These are phyloP conservation scores for Drepana falcataria DNA, from an alignment of 2,888 invertebrate species.

Conservation along the genomic window DNA sequence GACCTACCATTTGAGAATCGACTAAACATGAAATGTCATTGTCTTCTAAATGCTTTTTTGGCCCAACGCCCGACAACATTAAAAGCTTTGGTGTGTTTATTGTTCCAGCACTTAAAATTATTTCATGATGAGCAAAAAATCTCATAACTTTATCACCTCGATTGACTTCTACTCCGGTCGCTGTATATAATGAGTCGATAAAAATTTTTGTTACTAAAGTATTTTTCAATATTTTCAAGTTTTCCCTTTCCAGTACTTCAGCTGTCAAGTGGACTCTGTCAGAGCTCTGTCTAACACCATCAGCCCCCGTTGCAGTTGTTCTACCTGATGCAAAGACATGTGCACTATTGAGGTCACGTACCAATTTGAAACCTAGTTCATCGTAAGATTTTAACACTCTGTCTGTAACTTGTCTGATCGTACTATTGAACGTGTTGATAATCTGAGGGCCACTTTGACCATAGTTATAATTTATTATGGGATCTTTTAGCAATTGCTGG, in stretches of 20 bases:
- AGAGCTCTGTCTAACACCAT: constrained; percentile 74
- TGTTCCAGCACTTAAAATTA: constrained; percentile 67
- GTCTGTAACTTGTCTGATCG: constrained; percentile 42
- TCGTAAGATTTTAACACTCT: constrained; percentile 45
- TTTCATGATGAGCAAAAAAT: constrained; percentile 48
- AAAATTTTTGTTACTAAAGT: constrained; percentile 69
- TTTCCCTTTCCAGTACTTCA: constrained; percentile 8
- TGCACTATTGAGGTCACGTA: constrained; percentile 48
- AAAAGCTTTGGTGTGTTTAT: constrained; percentile 72
- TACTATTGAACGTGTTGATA: constrained; percentile 55
- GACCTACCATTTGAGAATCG: constrained; percentile 66
- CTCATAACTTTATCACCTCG: constrained; percentile 21
- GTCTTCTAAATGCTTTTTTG: constrained; percentile 44
- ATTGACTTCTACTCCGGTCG: constrained; percentile 54
- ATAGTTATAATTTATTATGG: constrained; percentile 25
- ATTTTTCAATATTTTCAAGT: constrained; percentile 56
- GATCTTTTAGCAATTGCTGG: constrained; percentile 18
- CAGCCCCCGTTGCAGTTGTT: constrained; percentile 55
- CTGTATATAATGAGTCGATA: constrained; percentile 55
- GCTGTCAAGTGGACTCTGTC: constrained; percentile 52
- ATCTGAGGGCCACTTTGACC: constrained; percentile 56
- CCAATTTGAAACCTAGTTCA: constrained; percentile 49
- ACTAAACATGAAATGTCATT: constrained; percentile 49
- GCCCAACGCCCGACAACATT: constrained; percentile 74
- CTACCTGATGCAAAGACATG: constrained; percentile 60